These are phyloP conservation scores for Phrixothrix hirtus DNA, from an alignment of 2,888 invertebrate species.

Conservation along the genomic window DNA sequence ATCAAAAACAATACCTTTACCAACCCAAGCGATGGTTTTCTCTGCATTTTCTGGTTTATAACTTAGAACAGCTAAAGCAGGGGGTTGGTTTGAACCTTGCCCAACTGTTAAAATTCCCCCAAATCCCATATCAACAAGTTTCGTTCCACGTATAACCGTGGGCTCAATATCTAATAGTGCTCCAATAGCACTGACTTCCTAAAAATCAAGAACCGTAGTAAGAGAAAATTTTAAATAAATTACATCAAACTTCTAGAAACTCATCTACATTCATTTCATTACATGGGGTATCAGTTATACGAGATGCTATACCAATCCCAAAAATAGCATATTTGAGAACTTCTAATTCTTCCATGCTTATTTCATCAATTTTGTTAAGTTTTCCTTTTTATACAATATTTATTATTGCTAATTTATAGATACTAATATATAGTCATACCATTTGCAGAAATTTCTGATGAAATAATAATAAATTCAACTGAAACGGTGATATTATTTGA, in stretches of 20 bases:
- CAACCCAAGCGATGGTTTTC: conserved; percentile 81
- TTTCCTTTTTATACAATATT: too few relatives aligned
- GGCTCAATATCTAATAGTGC: conserved; percentile 67
- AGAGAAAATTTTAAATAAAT: conserved; percentile 1
- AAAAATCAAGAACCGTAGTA: conserved; percentile 30
- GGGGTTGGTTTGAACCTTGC: conserved; percentile 68
- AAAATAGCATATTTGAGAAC: conserved; percentile 63
- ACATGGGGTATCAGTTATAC: conserved; percentile 86
- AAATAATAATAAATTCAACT: conserved; percentile 61
- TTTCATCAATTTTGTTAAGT: conserved; percentile 7
- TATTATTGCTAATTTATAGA: too few relatives aligned
- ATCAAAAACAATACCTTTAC: conserved; percentile 93
- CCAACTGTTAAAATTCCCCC: conserved; percentile 90
- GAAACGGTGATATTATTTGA: conserved; percentile 52
- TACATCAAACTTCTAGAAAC: conserved; percentile 67
- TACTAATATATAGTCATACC: too few relatives aligned
- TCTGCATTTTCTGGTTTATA: conserved; percentile 64
- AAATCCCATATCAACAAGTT: conserved; percentile 74
- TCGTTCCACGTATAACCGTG: conserved; percentile 76
- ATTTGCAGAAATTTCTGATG: conserved; percentile 17
- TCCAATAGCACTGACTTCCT: conserved; percentile 72
- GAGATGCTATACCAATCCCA: conserved; percentile 73
- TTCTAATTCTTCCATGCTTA: conserved; percentile 59
- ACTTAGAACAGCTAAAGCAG: conserved; percentile 68
- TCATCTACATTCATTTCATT: conserved; percentile 81